Evolutionary conservation across 30 jellyfish, hydroid and myxozoan genomes (phyloP).

Genomic region (Aurelia aurita complex sp. Pacific): DNA sequence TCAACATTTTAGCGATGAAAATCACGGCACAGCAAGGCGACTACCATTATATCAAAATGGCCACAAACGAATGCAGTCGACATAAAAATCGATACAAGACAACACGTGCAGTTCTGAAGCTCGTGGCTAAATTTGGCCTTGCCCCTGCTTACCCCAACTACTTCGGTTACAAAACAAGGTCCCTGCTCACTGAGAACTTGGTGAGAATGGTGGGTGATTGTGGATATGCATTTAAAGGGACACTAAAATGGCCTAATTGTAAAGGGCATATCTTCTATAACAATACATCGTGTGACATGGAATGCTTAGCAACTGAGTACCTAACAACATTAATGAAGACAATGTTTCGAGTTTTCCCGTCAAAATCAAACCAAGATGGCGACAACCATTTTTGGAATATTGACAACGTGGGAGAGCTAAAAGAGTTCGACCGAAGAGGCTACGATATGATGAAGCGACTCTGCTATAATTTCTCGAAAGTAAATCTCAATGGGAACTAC

Average conservation of each 20-base stretch:
- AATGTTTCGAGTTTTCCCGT: slow-evolving; percentile 1
- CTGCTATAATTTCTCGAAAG: slow-evolving; percentile 1
- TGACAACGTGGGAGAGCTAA: not conserved
- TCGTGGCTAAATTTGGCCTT: not conserved
- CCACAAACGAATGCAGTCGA: too few relatives aligned
- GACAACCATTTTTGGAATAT: slow-evolving; percentile 5
- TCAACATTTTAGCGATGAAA: too few relatives aligned
- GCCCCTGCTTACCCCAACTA: slow-evolving; percentile 17
- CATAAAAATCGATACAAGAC: too few relatives aligned
- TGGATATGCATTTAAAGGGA: slow-evolving; percentile 23
- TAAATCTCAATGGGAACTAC: slow-evolving; percentile 19
- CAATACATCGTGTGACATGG: slow-evolving; percentile 29
- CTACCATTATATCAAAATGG: too few relatives aligned
- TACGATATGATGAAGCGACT: not conserved
- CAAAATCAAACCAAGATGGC: not conserved
- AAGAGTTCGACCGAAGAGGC: not conserved
- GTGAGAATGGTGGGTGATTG: slow-evolving; percentile 17
- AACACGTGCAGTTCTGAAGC: too few relatives aligned
- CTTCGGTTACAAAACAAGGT: slow-evolving; percentile 1
- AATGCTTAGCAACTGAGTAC: slow-evolving; percentile 27
- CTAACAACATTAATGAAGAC: slow-evolving; percentile 4
- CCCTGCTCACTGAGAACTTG: not conserved
- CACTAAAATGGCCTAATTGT: slow-evolving; percentile 40
- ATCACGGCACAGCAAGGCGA: too few relatives aligned
- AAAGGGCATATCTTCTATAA: slow-evolving; percentile 29